A percentile compares a stretch with the other conserved stretches of the same genome.
These are phyloP conservation scores for Chrysomallon squamiferum DNA, from an alignment of 1,140 invertebrate species.

Conservation along the genomic window DNA sequence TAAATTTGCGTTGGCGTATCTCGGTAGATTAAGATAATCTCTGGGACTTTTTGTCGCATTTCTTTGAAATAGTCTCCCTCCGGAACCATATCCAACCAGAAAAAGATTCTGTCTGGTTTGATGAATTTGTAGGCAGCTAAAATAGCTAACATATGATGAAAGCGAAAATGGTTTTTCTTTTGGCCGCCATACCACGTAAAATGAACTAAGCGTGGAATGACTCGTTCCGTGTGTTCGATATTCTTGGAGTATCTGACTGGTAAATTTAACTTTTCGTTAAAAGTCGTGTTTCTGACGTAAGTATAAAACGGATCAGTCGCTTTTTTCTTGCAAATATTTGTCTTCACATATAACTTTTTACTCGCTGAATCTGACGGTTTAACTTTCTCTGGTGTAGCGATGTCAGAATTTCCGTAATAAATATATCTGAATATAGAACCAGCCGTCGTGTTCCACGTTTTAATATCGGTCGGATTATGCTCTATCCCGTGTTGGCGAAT, in stretches of 20 bases:
- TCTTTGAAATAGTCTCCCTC: background rate
- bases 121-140: constrained; percentile 2
- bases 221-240: background rate
- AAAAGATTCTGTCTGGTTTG: background rate
- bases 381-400: too few species aligned
- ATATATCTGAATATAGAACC: background rate
- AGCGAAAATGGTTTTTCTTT: background rate
- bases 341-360: background rate
- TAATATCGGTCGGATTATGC: constrained; percentile 1
- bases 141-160: background rate
- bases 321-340: background rate
- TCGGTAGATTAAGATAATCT: background rate
- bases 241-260: background rate
- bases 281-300: background rate
- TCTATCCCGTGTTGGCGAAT: background rate
- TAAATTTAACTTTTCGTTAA: background rate
- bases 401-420: background rate
- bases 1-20: background rate
- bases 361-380: too few species aligned
- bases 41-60: background rate
- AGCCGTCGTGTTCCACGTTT: background rate
- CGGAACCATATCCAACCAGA: constrained; percentile 1
- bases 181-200: constrained; percentile 4
- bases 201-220: constrained; percentile 1
- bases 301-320: background rate